A percentile compares a stretch with the other conserved stretches of the same genome.
These are phyloP conservation scores for Eupithecia subfuscata DNA, from an alignment of 2,888 invertebrate species.

Conservation along the genomic window DNA sequence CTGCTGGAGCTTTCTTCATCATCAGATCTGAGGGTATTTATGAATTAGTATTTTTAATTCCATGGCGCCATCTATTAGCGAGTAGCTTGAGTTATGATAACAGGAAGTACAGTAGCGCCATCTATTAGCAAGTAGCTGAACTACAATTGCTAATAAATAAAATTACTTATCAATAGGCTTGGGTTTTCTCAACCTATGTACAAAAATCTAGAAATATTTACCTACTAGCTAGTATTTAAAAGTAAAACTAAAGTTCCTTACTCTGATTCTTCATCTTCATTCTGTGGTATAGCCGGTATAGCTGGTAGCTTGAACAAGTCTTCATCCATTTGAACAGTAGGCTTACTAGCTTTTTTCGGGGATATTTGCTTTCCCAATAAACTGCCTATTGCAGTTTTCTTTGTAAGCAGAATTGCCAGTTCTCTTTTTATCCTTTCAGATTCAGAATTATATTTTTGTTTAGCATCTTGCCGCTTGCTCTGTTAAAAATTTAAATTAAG, in stretches of 20 bases:
- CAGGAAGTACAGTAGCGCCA: background rate
- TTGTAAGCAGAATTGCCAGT: slow-evolving; percentile 88
- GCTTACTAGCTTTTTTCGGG: slow-evolving; percentile 65
- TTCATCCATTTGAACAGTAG: slow-evolving; percentile 65
- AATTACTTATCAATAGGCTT: too few relatives aligned
- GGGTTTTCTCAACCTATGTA: background rate
- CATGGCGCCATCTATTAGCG: background rate
- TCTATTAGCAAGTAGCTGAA: background rate
- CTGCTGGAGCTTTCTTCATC: slow-evolving; percentile 72
- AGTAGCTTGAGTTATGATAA: background rate
- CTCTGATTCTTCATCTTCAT: slow-evolving; percentile 76
- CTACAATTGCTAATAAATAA: background rate
- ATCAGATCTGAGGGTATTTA: slow-evolving; percentile 62
- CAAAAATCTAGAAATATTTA: background rate
- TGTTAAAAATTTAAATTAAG: slow-evolving; percentile 58
- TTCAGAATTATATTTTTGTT: slow-evolving; percentile 87
- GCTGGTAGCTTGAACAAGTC: slow-evolving; percentile 88
- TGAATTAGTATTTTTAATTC: background rate
- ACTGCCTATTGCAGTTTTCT: slow-evolving; percentile 90
- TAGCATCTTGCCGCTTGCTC: slow-evolving; percentile 90
- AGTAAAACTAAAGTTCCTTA: slow-evolving; percentile 51
- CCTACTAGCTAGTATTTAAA: background rate
- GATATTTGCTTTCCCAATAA: slow-evolving; percentile 84
- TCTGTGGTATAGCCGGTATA: slow-evolving; percentile 67
- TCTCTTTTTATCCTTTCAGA: slow-evolving; percentile 90